phyloP scores from a whole-genome alignment of 1,140 invertebrate genomes.

The Chrysopa pallens region DNA sequence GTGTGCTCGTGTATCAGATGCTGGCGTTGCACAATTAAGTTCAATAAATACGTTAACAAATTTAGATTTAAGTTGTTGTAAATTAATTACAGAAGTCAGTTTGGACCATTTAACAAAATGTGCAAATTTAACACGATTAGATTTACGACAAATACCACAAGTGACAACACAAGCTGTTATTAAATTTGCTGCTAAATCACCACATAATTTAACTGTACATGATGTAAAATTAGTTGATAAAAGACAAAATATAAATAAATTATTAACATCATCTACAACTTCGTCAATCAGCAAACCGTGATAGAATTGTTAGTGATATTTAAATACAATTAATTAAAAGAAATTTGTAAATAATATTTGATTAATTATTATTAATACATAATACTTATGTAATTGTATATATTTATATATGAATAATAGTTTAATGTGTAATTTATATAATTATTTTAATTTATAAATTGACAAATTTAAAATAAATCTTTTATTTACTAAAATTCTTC shows the following conservation, averaged over 20 bases:
- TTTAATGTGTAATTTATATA: too few relatives aligned
- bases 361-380: too few relatives aligned
- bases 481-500: too few relatives aligned
- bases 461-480: too few relatives aligned
- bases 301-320: too few relatives aligned
- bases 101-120: constrained; percentile 59
- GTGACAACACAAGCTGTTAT: constrained; percentile 60
- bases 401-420: too few relatives aligned
- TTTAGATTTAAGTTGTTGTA: constrained; percentile 64
- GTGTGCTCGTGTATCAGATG: constrained; percentile 72
- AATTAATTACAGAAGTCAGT: constrained; percentile 60
- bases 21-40: constrained; percentile 69
- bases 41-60: constrained; percentile 36
- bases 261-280: too few relatives aligned
- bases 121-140: constrained; percentile 40
- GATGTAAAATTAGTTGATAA: constrained; percentile 53
- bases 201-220: constrained; percentile 52
- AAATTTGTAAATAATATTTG: too few relatives aligned
- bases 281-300: too few relatives aligned
- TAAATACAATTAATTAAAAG: too few relatives aligned
- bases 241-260: constrained; percentile 15
- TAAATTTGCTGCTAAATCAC: constrained; percentile 58
- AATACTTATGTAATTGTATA: too few relatives aligned
- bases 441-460: too few relatives aligned
- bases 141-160: constrained; percentile 56